Evolutionary conservation across 2,113 vertebrate species (phyloP), one percentile per base, ranked within the genome.

Genomic region (Capra hircus): DNA sequence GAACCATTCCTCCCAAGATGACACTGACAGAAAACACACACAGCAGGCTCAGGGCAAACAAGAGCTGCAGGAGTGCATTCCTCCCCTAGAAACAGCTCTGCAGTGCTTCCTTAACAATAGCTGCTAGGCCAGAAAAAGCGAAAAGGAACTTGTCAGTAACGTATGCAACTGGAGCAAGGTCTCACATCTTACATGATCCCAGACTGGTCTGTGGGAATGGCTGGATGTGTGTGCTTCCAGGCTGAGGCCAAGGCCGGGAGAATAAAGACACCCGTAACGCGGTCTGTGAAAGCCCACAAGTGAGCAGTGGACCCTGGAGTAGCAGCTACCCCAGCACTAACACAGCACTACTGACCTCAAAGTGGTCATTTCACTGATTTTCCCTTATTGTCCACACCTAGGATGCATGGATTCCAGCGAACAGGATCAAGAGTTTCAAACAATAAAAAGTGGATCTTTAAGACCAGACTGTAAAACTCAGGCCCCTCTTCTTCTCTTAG

Each of bases 181-280:
- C 71, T 33, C 21, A 8, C 0, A 17, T 17, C 81, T 55, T 71
- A 28, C 0, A 9, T 5, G 19, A 53, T 21, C 59, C 27, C 50
- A 19, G 2, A 4, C 14, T 5, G 45, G 23, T 27, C 36, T 40
- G 36, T 30, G 8, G 52, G 71, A 48, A 80, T 0, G 16, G 36
- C 40, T 33, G 30, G 21, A 45, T 3, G 55, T 5, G n/a, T 6
- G 43, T 7, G 40, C 19, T 30, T 45, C 43, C 28, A 33, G 52
- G 23, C 10, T 5, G 40, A 64, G n/a, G 27, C 33, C 14, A 4
- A 4, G 48, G 40, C 15, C 2, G 2, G 27, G 30, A 62, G 67
- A 33, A 45, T 0, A 25, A 23, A 12, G 80, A 67, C 21, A 25
- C 27, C 11, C 0, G 0, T 3, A 40, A 21, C 11, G 5, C 1